Evolutionary conservation across 1,140 invertebrate species (phyloP).

Genomic region (Bombus sibiricus): DNA sequence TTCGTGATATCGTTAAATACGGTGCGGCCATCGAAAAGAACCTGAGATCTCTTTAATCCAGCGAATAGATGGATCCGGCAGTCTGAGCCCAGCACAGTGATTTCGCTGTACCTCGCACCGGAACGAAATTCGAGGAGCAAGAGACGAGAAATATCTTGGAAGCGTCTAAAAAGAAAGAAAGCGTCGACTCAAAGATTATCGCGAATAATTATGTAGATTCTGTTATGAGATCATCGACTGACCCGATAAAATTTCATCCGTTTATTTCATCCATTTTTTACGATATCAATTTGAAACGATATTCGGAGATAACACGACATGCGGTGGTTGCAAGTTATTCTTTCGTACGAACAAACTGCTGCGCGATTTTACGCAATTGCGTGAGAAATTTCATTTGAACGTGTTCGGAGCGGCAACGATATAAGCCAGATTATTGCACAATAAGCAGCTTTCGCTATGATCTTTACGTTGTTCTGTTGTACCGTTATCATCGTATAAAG

Average conservation of each 20-base stretch:
- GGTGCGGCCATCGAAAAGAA: not conserved
- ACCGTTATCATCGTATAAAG: not conserved
- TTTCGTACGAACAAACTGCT: not conserved
- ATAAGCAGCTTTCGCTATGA: not conserved
- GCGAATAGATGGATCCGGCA: too few relatives aligned
- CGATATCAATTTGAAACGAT: too few relatives aligned
- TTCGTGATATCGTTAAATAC: too few relatives aligned
- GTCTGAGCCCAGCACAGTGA: too few relatives aligned
- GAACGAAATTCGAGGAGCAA: not conserved
- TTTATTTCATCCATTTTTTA: too few relatives aligned
- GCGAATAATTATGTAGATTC: not conserved
- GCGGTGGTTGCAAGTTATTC: too few relatives aligned
- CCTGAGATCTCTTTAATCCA: not conserved
- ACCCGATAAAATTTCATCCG: too few relatives aligned
- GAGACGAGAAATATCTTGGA: not conserved
- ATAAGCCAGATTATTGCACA: constrained; percentile 1
- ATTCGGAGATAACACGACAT: not conserved
- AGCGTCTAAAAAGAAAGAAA: not conserved
- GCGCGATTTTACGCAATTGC: not conserved
- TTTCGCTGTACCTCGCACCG: too few relatives aligned
- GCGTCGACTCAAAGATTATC: not conserved
- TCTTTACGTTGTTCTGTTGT: not conserved
- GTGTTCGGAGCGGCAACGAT: not conserved
- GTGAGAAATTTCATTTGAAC: not conserved
- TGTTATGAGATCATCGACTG: too few relatives aligned